Evolutionary conservation across 1,140 invertebrate genomes (phyloP).

Genomic region (Aphelinus atriplicis): DNA sequence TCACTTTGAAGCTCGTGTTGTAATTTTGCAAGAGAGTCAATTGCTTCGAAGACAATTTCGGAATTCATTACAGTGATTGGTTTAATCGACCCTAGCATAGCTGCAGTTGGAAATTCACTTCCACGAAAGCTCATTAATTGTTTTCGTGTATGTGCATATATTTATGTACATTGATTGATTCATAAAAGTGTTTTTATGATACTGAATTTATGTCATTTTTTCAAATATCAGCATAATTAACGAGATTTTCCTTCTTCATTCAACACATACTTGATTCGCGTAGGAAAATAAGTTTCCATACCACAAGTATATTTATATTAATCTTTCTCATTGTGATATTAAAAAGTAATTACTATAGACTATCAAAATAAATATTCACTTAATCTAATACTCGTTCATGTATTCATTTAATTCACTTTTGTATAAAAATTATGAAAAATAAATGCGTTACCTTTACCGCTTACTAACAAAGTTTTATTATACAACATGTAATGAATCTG

Average conservation of each 20-base stretch:
- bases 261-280: background rate
- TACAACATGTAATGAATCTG: background rate
- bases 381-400: slow-evolving; percentile 13
- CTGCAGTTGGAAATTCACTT: too few species aligned
- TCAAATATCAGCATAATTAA: too few species aligned
- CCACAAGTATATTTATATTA: slow-evolving; percentile 6
- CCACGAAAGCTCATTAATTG: too few species aligned
- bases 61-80: too few species aligned
- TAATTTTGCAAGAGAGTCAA: too few species aligned
- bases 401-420: slow-evolving; percentile 5
- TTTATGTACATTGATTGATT: slow-evolving; percentile 19
- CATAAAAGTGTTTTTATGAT: slow-evolving; percentile 11
- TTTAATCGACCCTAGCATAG: too few species aligned
- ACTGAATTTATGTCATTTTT: too few species aligned
- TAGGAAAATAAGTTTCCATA: slow-evolving; percentile 12
- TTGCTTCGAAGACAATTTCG: too few species aligned
- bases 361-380: slow-evolving; percentile 6
- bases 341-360: slow-evolving; percentile 9
- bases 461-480: slow-evolving; percentile 15
- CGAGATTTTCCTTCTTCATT: too few species aligned
- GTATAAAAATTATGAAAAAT: slow-evolving; percentile 31
- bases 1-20: too few species aligned
- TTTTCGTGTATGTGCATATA: too few species aligned
- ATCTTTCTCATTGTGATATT: background rate
- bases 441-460: slow-evolving; percentile 11